A percentile compares a stretch with the other conserved stretches of the same genome.
phyloP scores from a whole-genome alignment of 1,140 invertebrate species.

The Drosophila kepulauana region DNA sequence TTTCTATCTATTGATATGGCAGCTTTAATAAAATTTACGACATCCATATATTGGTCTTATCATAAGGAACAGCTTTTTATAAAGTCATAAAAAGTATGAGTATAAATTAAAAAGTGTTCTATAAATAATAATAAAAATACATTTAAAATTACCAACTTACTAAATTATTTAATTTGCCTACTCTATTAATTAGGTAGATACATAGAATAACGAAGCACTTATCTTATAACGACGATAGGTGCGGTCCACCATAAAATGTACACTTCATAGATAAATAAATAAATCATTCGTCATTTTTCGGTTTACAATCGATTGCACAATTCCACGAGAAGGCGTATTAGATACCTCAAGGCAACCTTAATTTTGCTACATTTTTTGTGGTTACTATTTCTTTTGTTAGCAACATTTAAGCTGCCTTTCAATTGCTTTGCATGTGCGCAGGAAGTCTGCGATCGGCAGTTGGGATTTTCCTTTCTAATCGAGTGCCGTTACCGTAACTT shows the following conservation, averaged over 20 bases:
- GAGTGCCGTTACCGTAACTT: constrained; percentile 43
- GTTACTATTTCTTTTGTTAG: constrained; percentile 36
- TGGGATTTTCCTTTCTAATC: constrained; percentile 58
- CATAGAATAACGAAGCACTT: neutral
- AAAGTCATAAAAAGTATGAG: neutral
- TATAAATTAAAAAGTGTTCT: too few species aligned
- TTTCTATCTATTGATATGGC: constrained; percentile 17
- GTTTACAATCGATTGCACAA: constrained; percentile 55
- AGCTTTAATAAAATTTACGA: neutral
- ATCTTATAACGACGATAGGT: constrained; percentile 42
- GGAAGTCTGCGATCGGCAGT: constrained; percentile 38
- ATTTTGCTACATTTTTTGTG: constrained; percentile 40
- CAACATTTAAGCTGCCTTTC: constrained; percentile 39
- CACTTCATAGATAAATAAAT: constrained; percentile 40
- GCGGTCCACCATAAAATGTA: constrained; percentile 56
- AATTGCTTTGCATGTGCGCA: constrained; percentile 50
- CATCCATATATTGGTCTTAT: neutral
- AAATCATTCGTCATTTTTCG: constrained; percentile 52
- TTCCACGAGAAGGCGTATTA: constrained; percentile 42
- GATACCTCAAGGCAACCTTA: constrained; percentile 34
- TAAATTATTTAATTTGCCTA: neutral
- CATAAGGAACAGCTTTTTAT: neutral
- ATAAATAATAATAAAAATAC: neutral
- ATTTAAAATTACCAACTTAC: neutral
- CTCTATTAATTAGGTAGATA: neutral